phyloP scores from a whole-genome alignment of 2,888 invertebrate genomes.

The Tipula vernalis region DNA sequence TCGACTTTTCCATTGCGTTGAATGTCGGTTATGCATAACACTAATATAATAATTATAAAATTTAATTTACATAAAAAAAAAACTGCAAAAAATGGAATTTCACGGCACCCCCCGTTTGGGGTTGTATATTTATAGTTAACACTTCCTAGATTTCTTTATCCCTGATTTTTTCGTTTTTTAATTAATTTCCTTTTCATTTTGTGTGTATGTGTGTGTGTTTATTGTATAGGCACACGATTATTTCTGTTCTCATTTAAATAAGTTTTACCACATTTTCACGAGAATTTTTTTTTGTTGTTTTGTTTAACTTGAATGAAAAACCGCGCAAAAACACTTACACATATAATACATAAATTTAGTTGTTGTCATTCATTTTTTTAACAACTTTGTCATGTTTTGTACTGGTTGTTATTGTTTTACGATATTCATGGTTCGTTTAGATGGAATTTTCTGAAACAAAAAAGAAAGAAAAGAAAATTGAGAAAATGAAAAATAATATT shows the following conservation, averaged over 20 bases:
- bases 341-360: neutral
- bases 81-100: neutral
- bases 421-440: neutral
- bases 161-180: neutral
- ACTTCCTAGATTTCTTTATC: neutral
- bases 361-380: neutral
- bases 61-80: too few species aligned
- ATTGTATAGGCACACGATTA: neutral
- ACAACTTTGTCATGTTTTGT: neutral
- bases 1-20: constrained; percentile 27
- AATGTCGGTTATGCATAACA: constrained; percentile 30
- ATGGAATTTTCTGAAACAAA: neutral
- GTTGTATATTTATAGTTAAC: neutral
- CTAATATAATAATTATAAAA: neutral
- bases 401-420: neutral
- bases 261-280: neutral
- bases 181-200: neutral
- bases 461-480: neutral
- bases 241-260: neutral
- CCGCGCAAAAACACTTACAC: neutral
- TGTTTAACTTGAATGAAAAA: neutral
- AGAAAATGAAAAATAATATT: neutral
- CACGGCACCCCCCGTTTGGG: neutral
- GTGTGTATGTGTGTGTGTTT: neutral
- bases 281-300: neutral